Conservation (phyloP, 2,113 vertebrate genomes). For the Pampusana beccarii region DNA sequence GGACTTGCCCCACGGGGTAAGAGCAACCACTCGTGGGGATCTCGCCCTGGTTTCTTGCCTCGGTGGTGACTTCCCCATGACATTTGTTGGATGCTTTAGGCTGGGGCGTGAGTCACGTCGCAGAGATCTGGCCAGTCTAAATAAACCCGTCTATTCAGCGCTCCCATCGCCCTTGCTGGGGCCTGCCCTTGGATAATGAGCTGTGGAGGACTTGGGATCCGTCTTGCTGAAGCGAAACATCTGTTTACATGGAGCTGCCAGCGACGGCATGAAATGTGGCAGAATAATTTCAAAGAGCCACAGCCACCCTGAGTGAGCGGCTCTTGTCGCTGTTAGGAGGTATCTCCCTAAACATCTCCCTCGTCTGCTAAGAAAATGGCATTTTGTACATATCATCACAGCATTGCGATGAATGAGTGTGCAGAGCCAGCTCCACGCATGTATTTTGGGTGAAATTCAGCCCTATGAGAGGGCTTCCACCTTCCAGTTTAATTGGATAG, state of each 20-base stretch:
- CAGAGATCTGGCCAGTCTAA: slow-evolving; percentile 47
- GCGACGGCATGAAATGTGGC: not conserved
- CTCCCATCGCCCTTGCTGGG: not conserved
- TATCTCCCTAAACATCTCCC: not conserved
- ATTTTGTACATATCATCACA: not conserved
- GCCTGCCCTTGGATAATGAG: slow-evolving; percentile 1
- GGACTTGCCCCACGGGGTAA: not conserved
- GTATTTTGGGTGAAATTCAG: not conserved
- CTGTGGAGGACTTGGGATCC: not conserved
- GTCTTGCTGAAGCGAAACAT: slow-evolving; percentile 18
- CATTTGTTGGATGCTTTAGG: not conserved
- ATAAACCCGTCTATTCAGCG: slow-evolving; percentile 17
- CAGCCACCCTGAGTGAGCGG: fast-evolving
- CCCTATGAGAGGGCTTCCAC: not conserved
- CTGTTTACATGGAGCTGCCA: not conserved
- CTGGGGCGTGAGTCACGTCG: not conserved
- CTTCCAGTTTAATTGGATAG: not conserved
- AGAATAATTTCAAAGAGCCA: not conserved
- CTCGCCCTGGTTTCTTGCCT: not conserved
- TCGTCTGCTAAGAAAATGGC: not conserved
- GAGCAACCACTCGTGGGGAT: not conserved
- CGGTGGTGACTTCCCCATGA: not conserved
- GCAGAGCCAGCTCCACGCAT: not conserved
- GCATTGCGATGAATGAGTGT: fast-evolving
- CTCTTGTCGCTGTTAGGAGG: not conserved